Percentiles rank a stretch among this genome's conserved stretches.
These are phyloP conservation scores for Prionace glauca DNA, from an alignment of 2,797 vertebrate species.

Conservation along the genomic window DNA sequence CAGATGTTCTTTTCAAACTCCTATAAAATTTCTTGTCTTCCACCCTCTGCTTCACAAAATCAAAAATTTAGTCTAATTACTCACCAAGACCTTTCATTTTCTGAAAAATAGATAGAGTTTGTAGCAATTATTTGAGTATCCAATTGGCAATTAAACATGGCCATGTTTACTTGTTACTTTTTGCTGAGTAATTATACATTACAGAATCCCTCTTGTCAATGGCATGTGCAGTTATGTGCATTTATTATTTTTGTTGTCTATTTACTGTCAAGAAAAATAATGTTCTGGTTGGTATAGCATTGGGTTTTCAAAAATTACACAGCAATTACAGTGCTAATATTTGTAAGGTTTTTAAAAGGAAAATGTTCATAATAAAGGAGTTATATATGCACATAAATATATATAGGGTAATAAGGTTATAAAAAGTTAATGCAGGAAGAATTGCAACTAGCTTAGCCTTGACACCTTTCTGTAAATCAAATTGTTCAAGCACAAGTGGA, in stretches of 20 bases:
- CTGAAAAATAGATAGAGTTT: not conserved
- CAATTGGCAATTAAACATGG: not conserved
- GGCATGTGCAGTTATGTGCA: not conserved
- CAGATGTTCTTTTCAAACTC: slow-evolving; percentile 38
- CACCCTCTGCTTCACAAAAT: not conserved
- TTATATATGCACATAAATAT: not conserved
- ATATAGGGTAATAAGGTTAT: not conserved
- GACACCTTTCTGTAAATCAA: not conserved
- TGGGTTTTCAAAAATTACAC: not conserved
- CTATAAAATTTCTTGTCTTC: slow-evolving; percentile 19
- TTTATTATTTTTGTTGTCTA: not conserved
- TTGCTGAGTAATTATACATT: not conserved
- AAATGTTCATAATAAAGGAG: not conserved
- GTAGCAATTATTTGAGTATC: not conserved
- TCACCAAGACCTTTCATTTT: not conserved
- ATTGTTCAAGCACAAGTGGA: too few relatives aligned
- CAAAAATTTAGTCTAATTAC: slow-evolving; percentile 20
- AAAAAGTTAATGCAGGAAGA: not conserved
- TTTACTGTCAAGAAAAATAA: not conserved
- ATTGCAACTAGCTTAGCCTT: not conserved
- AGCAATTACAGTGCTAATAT: not conserved
- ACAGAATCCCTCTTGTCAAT: not conserved
- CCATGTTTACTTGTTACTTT: not conserved
- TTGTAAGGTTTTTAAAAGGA: not conserved
- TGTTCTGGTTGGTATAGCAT: not conserved